Conservation (phyloP, 2,888 invertebrate species). For the Tuberolachnus salignus region DNA sequence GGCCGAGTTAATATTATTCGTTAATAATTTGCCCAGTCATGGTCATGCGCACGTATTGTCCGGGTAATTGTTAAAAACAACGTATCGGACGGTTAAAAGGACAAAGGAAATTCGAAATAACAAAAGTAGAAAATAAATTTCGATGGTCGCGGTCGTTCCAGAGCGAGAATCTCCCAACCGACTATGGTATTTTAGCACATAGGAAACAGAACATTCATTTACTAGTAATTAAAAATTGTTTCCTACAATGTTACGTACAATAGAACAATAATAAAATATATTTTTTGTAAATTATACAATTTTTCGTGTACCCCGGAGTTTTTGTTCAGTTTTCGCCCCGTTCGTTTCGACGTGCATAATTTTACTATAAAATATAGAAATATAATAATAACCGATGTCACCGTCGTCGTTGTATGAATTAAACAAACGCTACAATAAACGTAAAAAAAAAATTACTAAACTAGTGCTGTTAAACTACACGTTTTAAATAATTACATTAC, state of each 20-base stretch:
- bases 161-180: too few relatives aligned
- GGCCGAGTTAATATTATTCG: too few relatives aligned
- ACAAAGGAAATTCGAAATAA: too few relatives aligned
- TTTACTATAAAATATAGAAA: constrained; percentile 2
- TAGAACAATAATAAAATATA: not conserved
- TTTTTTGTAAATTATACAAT: not conserved
- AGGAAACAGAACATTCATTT: not conserved
- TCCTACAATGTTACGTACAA: not conserved
- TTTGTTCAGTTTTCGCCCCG: not conserved
- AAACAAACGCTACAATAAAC: not conserved
- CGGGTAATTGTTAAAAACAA: too few relatives aligned
- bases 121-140: too few relatives aligned
- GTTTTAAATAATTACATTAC: not conserved
- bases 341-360: constrained; percentile 9
- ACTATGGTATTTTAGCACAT: too few relatives aligned
- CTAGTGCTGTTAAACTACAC: not conserved
- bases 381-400: constrained; percentile 11
- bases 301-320: too few relatives aligned
- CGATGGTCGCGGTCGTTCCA: too few relatives aligned
- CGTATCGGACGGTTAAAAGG: too few relatives aligned
- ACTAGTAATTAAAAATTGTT: not conserved
- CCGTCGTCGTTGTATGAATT: not conserved
- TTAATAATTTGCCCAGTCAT: too few relatives aligned
- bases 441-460: not conserved
- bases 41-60: too few relatives aligned